Base-by-base conservation (phyloP, 2,888 invertebrate species). In the Chrysomela aeneicollis region DNA sequence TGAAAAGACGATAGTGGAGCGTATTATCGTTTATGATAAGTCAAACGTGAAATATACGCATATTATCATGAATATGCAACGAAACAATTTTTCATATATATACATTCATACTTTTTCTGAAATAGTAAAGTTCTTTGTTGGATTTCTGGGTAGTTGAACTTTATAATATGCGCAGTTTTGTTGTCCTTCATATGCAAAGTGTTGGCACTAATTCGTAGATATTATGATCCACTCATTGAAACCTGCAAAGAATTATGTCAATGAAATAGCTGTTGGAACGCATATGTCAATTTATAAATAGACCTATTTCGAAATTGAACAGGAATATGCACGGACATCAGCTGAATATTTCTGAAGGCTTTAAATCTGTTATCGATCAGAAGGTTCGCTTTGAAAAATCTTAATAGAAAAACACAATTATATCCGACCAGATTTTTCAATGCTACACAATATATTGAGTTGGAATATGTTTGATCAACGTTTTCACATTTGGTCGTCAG, bases 361-460 rank as follows among this genome's bases (percentile, higher is more conserved):
- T n/a, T 42, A 2, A 42, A 42, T 10, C 42, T 42, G 42, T 42
- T 42, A 42, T 42, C 42, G 42, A 42, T 12, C 4, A 42, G 12
- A 42, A 42, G 9, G 42, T 42, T 42, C n/a, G 10, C 42, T 42
- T 42, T 42, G 42, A 42, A 42, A 42, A n/a, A 42, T 42, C 26
- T 26, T 15, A 15, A 15, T 42, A 42, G 15, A 12, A 42, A 42
- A 15, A 15, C 42, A 42, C 42, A 42, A 3, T 4, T 42, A 12
- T 42, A 42, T 42, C 42, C 42, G 42, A 1, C 26, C 26, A 26
- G 1, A 4, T 42, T 42, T 42, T 15, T 15, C n/a, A 2, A 42
- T 15, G 4, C 26, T 26, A 26, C 26, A 26, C 26, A 5, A 5
- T 26, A 6, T 26, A 6, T 26, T 26, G 26, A 26, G 26, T 26